These are phyloP conservation scores for Halictus ligatus DNA, from an alignment of 2,888 invertebrate genomes.

Conservation along the genomic window DNA sequence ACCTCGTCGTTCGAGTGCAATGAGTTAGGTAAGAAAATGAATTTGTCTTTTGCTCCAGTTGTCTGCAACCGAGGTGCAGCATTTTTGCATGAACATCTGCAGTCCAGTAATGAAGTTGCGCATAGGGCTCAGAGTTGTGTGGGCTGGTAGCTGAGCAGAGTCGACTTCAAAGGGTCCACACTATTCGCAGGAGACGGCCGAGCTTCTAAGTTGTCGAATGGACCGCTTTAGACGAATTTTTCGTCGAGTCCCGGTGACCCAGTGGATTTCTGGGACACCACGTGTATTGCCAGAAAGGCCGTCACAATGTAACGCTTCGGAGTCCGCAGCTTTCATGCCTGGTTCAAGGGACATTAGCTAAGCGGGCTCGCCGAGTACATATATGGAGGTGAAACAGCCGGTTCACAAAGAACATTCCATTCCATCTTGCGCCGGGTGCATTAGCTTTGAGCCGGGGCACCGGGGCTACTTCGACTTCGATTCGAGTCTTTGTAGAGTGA, in stretches of 20 bases:
- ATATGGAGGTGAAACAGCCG: constrained; percentile 69
- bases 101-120: background rate
- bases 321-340: constrained; percentile 29
- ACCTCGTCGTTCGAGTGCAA: too few relatives aligned
- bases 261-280: background rate
- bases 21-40: background rate
- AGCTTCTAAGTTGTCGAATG: background rate
- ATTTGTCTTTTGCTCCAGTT: background rate
- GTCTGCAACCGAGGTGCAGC: background rate
- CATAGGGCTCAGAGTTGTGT: background rate
- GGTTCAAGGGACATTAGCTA: constrained; percentile 39
- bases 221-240: background rate
- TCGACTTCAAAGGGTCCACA: background rate
- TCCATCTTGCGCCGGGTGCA: constrained; percentile 72
- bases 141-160: background rate
- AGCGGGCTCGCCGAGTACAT: constrained; percentile 50
- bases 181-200: too few relatives aligned
- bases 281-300: background rate
- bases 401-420: constrained; percentile 78
- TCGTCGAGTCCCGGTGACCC: background rate
- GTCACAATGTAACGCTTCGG: background rate
- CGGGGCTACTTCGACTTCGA: constrained; percentile 25
- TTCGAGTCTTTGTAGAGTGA: constrained; percentile 6
- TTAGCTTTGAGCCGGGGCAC: constrained; percentile 55
- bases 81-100: background rate